Conservation (phyloP, 1,140 invertebrate species). For the Phenacoccus solenopsis region DNA sequence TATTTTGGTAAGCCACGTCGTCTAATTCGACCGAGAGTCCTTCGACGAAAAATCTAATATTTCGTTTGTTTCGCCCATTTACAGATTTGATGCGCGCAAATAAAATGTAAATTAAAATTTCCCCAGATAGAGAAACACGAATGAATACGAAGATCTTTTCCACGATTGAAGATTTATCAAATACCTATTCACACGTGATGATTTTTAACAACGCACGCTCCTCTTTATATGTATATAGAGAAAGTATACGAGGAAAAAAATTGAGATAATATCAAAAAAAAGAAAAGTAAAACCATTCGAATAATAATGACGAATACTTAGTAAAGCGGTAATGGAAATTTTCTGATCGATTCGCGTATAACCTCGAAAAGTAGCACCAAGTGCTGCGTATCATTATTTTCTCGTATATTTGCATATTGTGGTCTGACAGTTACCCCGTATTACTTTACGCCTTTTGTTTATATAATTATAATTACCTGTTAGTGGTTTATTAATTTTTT, state of each 20-base stretch:
- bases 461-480: constrained; percentile 15
- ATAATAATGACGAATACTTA: not conserved
- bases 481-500: constrained; percentile 4
- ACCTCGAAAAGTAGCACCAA: not conserved
- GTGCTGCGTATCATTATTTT: constrained; percentile 4
- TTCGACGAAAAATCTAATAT: not conserved
- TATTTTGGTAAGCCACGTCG: too few relatives aligned
- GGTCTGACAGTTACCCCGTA: constrained; percentile 15
- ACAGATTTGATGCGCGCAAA: constrained; percentile 5
- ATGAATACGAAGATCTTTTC: not conserved
- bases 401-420: constrained; percentile 5
- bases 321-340: not conserved
- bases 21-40: too few relatives aligned
- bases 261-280: not conserved
- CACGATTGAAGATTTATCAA: too few relatives aligned
- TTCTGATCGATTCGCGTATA: not conserved
- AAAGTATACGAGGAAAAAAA: not conserved
- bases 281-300: not conserved
- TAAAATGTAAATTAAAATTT: constrained; percentile 1
- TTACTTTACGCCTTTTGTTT: constrained; percentile 15
- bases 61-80: not conserved
- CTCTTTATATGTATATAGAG: too few relatives aligned
- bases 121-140: not conserved
- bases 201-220: too few relatives aligned
- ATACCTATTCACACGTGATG: too few relatives aligned